These are phyloP conservation scores for Chelidonichthys spinosus DNA, from an alignment of 2,797 vertebrate genomes.

Conservation along the genomic window DNA sequence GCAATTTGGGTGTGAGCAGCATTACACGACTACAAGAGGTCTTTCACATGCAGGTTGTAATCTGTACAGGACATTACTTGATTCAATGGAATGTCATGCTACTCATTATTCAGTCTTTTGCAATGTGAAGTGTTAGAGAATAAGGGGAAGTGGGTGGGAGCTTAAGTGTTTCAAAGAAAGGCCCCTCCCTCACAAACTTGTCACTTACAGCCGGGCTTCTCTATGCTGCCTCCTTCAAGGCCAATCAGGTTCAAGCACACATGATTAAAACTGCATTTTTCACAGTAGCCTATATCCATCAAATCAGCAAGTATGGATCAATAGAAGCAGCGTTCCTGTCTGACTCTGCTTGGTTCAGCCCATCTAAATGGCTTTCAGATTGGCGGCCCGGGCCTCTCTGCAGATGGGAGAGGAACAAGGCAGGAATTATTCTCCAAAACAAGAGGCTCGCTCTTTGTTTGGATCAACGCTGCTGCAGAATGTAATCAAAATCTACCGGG, in stretches of 20 bases:
- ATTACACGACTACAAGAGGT: conserved; percentile 14
- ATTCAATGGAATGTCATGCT: conserved; percentile 64
- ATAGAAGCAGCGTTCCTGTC: conserved; percentile 42
- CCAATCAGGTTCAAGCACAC: conserved; percentile 33
- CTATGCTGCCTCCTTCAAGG: conserved; percentile 12
- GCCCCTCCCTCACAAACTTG: not conserved
- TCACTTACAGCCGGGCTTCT: conserved; percentile 16
- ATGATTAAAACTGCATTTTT: conserved; percentile 32
- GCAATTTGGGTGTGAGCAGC: conserved; percentile 25
- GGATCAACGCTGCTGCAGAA: conserved; percentile 65
- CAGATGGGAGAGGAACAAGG: conserved; percentile 72
- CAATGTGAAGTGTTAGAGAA: conserved; percentile 72
- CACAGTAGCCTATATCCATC: conserved; percentile 21
- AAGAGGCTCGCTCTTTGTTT: conserved; percentile 74
- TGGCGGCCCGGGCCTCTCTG: conserved; percentile 47
- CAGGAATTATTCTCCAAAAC: conserved; percentile 71
- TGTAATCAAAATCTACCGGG: conserved; percentile 75
- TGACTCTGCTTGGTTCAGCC: conserved; percentile 60
- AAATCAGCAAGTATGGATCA: conserved; percentile 42
- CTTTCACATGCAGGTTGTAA: conserved; percentile 48
- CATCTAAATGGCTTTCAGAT: conserved; percentile 65
- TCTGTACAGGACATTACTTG: conserved; percentile 63
- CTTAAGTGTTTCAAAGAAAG: conserved; percentile 37
- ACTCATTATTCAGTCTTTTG: conserved; percentile 43
- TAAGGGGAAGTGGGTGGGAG: conserved; percentile 80